A percentile compares a stretch with the other conserved stretches of the same genome.
These are phyloP conservation scores for Ivindomyrus marchei DNA, from an alignment of 2,113 vertebrate species.

Conservation along the genomic window DNA sequence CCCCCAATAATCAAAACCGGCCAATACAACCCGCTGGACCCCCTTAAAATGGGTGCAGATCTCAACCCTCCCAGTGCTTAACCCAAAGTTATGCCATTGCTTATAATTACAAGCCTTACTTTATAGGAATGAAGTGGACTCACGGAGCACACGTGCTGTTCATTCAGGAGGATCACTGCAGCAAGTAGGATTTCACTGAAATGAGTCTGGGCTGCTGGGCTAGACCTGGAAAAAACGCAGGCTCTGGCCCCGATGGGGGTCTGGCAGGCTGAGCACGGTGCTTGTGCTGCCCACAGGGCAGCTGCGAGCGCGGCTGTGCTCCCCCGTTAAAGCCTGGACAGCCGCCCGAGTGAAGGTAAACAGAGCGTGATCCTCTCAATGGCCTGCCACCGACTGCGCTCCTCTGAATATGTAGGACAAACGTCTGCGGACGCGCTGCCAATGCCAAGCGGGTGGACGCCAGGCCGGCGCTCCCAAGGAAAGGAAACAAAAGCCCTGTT, in stretches of 20 bases:
- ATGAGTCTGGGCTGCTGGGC: background rate
- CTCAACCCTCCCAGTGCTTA: background rate
- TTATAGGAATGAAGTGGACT: background rate
- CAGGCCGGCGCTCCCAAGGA: background rate
- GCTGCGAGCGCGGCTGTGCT: background rate
- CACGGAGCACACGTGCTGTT: background rate
- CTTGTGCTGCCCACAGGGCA: background rate
- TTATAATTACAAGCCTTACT: background rate
- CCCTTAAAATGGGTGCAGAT: background rate
- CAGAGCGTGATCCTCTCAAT: conserved; percentile 23
- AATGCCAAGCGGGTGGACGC: background rate
- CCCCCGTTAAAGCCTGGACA: conserved; percentile 15
- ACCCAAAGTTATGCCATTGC: background rate
- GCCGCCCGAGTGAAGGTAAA: conserved; percentile 12
- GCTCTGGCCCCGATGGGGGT: background rate
- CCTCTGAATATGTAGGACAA: conserved; percentile 21
- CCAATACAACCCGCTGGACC: background rate
- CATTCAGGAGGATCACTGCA: background rate
- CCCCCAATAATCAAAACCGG: background rate
- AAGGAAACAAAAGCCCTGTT: background rate
- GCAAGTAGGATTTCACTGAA: background rate
- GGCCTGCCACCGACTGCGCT: conserved; percentile 11
- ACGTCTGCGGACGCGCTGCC: background rate
- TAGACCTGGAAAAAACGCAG: background rate
- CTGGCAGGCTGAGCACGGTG: background rate